Evolutionary conservation across 1,140 invertebrate genomes (phyloP), one percentile per base, ranked within the genome.

Genomic region (Drosophila murphyi): DNA sequence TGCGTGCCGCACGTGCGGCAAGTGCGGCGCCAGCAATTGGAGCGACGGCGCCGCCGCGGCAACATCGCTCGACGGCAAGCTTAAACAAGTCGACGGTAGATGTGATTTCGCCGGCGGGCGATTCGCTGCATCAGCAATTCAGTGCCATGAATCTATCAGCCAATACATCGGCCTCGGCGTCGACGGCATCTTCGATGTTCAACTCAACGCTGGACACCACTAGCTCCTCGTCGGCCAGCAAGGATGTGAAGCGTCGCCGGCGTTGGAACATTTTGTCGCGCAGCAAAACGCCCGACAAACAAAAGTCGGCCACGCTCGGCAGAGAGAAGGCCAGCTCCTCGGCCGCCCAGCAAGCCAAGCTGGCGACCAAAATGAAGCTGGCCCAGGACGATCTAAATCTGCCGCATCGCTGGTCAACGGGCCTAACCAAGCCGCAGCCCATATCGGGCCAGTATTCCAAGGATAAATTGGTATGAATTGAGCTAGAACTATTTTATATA

Each of bases 371-470:
- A 75, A 43, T 93, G 37, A 93, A 93, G 59, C 92, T 93, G 10
- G 93, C 92, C 35, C 91, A 94, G 63, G 82, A 92, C 31, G 94
- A 94, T 68, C 78, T 90, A 29, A 93, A 92, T 76, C 81, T 93
- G 35, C 94, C 94, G 56, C 94, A 95, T 91, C 90, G 95, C 3
- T 95, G 95, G 95, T 95, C 95, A 2, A 95, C 95, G 0, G 95
- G 94, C 1, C 92, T 95, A 31, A 94, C 94, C 35, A 94, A 95
- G 64, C 93, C 94, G n/a, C 94, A 95, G 76, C 95, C 95, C 1
- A 92, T 96, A 56, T 95, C 95, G 5, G 95, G 95, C 1, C 95
- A 94, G 62, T 96, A 96, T 80, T 96, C 95, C 82, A 96, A 96
- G 93, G 96, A 96, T 93, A 95, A 95, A 69, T 94, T 96, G 95